Conservation (phyloP, 2,888 invertebrate genomes). For the Drosophila pullipes region DNA sequence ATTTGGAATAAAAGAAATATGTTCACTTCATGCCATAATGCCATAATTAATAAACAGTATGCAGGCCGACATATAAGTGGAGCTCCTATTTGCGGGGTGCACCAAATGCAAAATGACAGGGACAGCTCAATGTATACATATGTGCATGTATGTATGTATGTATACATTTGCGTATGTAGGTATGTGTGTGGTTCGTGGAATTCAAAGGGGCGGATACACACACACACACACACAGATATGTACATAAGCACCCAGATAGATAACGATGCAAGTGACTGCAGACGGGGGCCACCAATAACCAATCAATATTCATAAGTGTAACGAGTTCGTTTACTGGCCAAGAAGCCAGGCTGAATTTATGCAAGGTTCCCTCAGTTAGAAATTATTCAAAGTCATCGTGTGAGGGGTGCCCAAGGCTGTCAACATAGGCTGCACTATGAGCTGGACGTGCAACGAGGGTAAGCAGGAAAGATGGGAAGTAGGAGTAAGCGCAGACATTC, state of each 20-base stretch:
- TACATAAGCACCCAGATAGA: slow-evolving; percentile 14
- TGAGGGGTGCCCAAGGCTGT: slow-evolving; percentile 55
- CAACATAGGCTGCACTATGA: slow-evolving; percentile 25
- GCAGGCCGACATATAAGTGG: background rate
- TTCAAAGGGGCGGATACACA: slow-evolving; percentile 4
- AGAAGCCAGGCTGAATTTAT: slow-evolving; percentile 52
- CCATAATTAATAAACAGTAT: slow-evolving; percentile 1
- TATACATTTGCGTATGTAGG: background rate
- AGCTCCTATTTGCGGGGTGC: background rate
- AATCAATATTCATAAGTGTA: slow-evolving; percentile 75
- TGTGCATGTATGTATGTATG: background rate
- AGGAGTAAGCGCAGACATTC: slow-evolving; percentile 9
- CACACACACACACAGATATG: too few species aligned
- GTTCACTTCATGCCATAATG: background rate
- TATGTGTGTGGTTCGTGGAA: background rate
- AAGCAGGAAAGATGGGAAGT: background rate
- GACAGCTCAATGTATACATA: slow-evolving; percentile 2
- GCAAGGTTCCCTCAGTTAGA: slow-evolving; percentile 65
- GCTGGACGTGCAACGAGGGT: background rate
- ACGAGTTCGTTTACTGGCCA: slow-evolving; percentile 52
- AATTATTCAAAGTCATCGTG: slow-evolving; percentile 75
- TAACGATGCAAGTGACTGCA: slow-evolving; percentile 56
- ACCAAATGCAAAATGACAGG: slow-evolving; percentile 59
- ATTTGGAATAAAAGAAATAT: background rate
- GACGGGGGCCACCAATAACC: slow-evolving; percentile 60